Evolutionary conservation across 2,888 invertebrate species (phyloP).

Genomic region (Harpalus rubripes): DNA sequence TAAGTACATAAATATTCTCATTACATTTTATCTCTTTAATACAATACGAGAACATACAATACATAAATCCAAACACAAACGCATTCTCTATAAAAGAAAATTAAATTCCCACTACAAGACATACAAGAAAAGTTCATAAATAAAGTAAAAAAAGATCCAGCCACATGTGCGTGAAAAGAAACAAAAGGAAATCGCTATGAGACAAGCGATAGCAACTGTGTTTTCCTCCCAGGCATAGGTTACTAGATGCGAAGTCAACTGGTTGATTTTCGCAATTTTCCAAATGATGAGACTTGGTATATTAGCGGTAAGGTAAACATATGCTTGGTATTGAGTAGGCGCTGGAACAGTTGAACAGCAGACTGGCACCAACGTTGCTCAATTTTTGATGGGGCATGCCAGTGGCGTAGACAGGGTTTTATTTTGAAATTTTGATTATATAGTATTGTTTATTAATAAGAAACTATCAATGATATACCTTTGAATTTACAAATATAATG

Average conservation of each 20-base stretch:
- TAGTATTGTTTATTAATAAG: background rate
- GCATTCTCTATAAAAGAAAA: conserved; percentile 36
- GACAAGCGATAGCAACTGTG: conserved; percentile 1
- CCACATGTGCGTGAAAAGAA: conserved; percentile 60
- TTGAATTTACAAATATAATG: too few species aligned
- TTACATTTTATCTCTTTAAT: conserved; percentile 50
- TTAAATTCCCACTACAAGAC: conserved; percentile 53
- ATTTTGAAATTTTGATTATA: background rate
- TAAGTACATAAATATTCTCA: conserved; percentile 40
- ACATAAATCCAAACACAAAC: conserved; percentile 46
- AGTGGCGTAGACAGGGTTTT: conserved; percentile 13
- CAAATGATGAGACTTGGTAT: background rate
- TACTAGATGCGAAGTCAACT: background rate
- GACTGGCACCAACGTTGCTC: conserved; percentile 38
- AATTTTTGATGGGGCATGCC: conserved; percentile 32
- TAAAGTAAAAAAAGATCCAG: conserved; percentile 51
- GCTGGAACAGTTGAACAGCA: conserved; percentile 20
- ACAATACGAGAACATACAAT: conserved; percentile 31
- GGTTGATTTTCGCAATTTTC: conserved; percentile 6
- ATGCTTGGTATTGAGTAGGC: conserved; percentile 17
- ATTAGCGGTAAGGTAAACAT: conserved; percentile 16
- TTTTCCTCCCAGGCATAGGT: conserved; percentile 19
- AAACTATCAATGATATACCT: background rate
- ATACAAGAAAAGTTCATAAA: conserved; percentile 53
- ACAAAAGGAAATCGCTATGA: conserved; percentile 57